A percentile compares a stretch with the other conserved stretches of the same genome.
Evolutionary conservation across 23 tunicate species (phyloP).

Genomic region (Diplosoma virens): DNA sequence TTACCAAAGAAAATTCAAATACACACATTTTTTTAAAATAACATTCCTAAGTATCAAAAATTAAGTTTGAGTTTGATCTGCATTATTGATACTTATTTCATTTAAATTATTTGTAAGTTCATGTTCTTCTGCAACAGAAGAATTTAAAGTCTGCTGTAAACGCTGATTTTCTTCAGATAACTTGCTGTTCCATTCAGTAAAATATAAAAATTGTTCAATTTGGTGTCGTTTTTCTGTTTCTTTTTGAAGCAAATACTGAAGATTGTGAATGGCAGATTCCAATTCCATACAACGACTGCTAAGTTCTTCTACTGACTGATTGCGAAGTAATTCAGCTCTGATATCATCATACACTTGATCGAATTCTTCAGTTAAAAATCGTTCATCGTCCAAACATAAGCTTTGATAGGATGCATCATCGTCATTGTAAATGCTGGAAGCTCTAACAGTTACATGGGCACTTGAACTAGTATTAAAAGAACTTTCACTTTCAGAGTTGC

Average conservation of each 20-base stretch:
- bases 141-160: too few species aligned
- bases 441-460: not conserved
- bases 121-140: too few species aligned
- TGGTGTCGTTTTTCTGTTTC: constrained; percentile 27
- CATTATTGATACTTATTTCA: too few species aligned
- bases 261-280: constrained; percentile 48
- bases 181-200: constrained; percentile 15
- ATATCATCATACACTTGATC: constrained; percentile 44
- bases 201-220: constrained; percentile 42
- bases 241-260: constrained; percentile 38
- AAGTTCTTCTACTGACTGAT: constrained; percentile 29
- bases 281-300: constrained; percentile 35
- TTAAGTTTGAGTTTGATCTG: too few species aligned
- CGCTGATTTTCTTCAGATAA: constrained; percentile 33
- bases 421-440: too few species aligned
- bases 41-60: too few species aligned
- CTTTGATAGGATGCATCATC: not conserved
- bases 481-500: constrained; percentile 20
- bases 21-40: too few species aligned
- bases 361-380: constrained; percentile 22
- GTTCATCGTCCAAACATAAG: not conserved
- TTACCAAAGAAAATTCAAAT: too few species aligned
- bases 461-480: not conserved
- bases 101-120: too few species aligned
- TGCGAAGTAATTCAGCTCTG: constrained; percentile 40